A percentile compares a stretch with the other conserved stretches of the same genome.
Evolutionary conservation across 2,888 invertebrate species (phyloP).

Genomic region (Magallana nippona): DNA sequence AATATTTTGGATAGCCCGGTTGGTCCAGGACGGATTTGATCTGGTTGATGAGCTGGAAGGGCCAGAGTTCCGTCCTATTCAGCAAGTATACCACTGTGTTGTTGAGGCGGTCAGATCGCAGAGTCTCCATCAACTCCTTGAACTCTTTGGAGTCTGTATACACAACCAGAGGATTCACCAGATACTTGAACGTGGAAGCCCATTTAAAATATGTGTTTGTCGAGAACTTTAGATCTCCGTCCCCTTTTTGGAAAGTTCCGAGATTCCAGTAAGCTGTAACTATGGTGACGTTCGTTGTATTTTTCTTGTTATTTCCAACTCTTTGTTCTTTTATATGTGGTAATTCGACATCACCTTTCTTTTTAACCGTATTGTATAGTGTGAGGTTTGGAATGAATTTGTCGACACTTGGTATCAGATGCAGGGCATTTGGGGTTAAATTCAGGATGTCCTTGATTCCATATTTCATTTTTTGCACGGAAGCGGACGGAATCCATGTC

Average conservation of each 20-base stretch:
- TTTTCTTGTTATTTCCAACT: neutral
- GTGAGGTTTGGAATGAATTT: too few relatives aligned
- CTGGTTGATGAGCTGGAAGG: constrained; percentile 54
- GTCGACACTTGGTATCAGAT: neutral
- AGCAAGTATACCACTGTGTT: constrained; percentile 54
- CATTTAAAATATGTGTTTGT: constrained; percentile 53
- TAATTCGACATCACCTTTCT: too few relatives aligned
- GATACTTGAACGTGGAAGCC: constrained; percentile 49
- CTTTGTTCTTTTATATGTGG: too few relatives aligned
- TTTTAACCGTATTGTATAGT: too few relatives aligned
- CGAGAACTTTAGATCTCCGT: constrained; percentile 27
- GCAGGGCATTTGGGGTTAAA: neutral
- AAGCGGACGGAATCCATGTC: too few relatives aligned
- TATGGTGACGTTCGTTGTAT: constrained; percentile 50
- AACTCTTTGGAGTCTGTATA: constrained; percentile 61
- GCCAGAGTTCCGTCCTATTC: constrained; percentile 55
- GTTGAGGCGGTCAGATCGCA: constrained; percentile 43
- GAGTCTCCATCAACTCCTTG: constrained; percentile 42
- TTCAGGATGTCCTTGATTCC: neutral
- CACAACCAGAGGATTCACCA: constrained; percentile 60
- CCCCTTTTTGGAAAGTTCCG: constrained; percentile 59
- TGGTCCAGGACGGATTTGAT: constrained; percentile 54
- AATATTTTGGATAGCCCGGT: constrained; percentile 61
- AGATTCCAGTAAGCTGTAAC: constrained; percentile 67
- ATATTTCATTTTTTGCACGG: too few relatives aligned